Evolutionary conservation across 2,797 vertebrate genomes (phyloP).

Genomic region (Gephyroberyx darwinii): DNA sequence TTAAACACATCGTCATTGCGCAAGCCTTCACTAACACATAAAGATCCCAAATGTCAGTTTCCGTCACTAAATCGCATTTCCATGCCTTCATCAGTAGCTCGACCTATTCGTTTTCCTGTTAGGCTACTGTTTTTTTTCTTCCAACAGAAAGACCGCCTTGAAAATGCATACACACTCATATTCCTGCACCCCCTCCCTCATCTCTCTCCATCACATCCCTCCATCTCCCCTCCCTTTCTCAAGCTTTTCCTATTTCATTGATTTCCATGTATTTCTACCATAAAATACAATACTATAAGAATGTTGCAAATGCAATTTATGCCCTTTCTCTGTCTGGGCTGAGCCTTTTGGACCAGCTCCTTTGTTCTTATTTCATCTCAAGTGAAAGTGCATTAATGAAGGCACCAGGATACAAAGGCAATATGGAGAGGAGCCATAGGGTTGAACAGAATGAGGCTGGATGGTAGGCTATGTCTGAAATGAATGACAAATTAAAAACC

Average conservation of each 20-base stretch:
- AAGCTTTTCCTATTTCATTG: slow-evolving; percentile 65
- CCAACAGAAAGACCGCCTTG: slow-evolving; percentile 85
- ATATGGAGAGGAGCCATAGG: slow-evolving; percentile 41
- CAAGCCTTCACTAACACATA: slow-evolving; percentile 44
- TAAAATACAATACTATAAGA: slow-evolving; percentile 26
- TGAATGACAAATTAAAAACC: slow-evolving; percentile 50
- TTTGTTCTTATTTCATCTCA: slow-evolving; percentile 74
- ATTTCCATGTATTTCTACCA: slow-evolving; percentile 54
- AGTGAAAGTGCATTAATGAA: slow-evolving; percentile 65
- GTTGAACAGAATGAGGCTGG: slow-evolving; percentile 21
- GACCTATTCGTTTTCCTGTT: slow-evolving; percentile 71
- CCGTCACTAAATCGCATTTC: slow-evolving; percentile 55
- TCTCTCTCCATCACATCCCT: slow-evolving; percentile 78
- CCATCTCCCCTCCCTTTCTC: slow-evolving; percentile 74
- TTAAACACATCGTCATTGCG: slow-evolving; percentile 63
- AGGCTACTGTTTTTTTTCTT: slow-evolving; percentile 73
- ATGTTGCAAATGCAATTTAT: slow-evolving; percentile 30
- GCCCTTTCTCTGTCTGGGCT: slow-evolving; percentile 24
- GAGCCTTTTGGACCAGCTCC: slow-evolving; percentile 33
- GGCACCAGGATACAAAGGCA: slow-evolving; percentile 67
- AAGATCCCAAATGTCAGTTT: slow-evolving; percentile 43
- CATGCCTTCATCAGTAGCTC: slow-evolving; percentile 71
- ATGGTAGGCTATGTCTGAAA: slow-evolving; percentile 29
- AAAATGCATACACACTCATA: slow-evolving; percentile 82
- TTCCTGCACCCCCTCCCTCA: slow-evolving; percentile 77